A percentile compares a stretch with the other conserved stretches of the same genome.
Conservation (phyloP, 2,113 vertebrate species). For the Pachypanchax playfairii region DNA sequence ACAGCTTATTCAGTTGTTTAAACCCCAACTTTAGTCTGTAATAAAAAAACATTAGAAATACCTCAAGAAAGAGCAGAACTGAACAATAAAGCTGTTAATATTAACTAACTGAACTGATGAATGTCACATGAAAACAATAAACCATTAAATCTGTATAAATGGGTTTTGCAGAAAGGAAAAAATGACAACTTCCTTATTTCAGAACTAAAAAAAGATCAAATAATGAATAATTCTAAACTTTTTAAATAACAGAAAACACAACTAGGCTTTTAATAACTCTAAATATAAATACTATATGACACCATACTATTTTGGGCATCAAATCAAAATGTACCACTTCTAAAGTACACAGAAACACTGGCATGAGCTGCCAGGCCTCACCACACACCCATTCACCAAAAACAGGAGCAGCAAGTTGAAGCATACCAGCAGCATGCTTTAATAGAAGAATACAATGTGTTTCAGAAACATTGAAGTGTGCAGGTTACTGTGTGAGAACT, state of each 20-base stretch:
- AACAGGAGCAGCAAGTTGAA: conserved; percentile 17
- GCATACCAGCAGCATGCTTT: not conserved
- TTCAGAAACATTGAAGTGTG: too few relatives aligned
- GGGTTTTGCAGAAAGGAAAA: not conserved
- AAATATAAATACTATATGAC: not conserved
- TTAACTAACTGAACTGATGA: not conserved
- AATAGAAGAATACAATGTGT: too few relatives aligned
- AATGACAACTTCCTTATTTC: conserved; percentile 11
- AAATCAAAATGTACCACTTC: not conserved
- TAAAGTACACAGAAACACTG: conserved; percentile 6
- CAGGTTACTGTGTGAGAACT: too few relatives aligned
- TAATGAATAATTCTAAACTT: not conserved
- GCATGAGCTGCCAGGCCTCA: not conserved
- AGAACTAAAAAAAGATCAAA: not conserved
- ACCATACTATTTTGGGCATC: not conserved
- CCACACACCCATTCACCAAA: conserved; percentile 2
- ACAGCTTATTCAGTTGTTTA: too few relatives aligned
- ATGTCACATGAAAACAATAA: not conserved
- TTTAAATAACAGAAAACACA: not conserved
- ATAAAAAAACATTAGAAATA: not conserved
- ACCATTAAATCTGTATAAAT: not conserved
- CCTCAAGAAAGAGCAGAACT: not conserved
- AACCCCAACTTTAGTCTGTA: too few relatives aligned
- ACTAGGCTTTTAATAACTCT: not conserved
- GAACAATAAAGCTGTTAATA: not conserved